A percentile compares a stretch with the other conserved stretches of the same genome.
These are phyloP conservation scores for Cerastis leucographa DNA, from an alignment of 2,888 invertebrate species.

Conservation along the genomic window DNA sequence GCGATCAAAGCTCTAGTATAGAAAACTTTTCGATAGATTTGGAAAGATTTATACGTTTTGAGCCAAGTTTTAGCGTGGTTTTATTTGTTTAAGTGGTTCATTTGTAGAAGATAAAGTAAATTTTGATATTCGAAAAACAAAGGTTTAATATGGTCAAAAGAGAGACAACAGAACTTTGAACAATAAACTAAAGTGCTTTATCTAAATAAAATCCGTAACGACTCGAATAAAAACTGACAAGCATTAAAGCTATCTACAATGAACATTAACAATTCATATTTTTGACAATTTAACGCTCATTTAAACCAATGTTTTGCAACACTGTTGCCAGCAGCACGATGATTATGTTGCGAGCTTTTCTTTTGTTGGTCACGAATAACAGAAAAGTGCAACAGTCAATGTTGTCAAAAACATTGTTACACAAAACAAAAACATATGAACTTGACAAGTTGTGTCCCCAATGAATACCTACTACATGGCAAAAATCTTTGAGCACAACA, in stretches of 20 bases:
- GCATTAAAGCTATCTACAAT: too few species aligned
- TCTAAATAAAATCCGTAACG: too few species aligned
- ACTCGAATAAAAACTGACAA: too few species aligned
- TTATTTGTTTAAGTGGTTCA: neutral
- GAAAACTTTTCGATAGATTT: slow-evolving; percentile 22
- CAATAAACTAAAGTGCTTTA: too few species aligned
- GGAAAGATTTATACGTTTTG: neutral
- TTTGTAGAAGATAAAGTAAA: neutral
- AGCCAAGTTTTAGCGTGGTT: neutral
- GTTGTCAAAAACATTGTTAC: neutral
- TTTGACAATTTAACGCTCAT: too few species aligned
- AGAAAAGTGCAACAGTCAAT: neutral
- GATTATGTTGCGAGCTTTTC: neutral
- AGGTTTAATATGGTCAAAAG: neutral
- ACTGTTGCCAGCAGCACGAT: neutral
- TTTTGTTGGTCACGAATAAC: neutral
- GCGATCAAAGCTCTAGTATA: slow-evolving; percentile 24
- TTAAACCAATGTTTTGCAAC: neutral
- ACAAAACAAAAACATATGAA: neutral
- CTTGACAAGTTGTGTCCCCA: neutral
- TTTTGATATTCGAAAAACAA: neutral
- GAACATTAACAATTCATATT: too few species aligned
- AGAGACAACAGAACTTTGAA: too few species aligned
- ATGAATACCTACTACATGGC: neutral
- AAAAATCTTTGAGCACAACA: slow-evolving; percentile 5